Conservation (phyloP, 2,797 vertebrate species). For the Allobates femoralis region DNA sequence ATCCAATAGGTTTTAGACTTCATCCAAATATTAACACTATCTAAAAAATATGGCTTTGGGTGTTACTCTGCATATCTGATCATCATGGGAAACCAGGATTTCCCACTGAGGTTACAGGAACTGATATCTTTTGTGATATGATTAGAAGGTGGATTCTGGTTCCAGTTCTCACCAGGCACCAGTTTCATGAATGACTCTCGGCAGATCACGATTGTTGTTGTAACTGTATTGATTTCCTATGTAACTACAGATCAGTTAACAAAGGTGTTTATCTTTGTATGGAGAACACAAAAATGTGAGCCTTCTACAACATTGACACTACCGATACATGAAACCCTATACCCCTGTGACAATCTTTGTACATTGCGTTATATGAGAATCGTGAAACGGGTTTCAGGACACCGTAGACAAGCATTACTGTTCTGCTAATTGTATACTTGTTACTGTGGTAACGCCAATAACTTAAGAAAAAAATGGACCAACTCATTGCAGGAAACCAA, state of each 20-base stretch:
- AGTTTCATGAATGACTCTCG: conserved; percentile 25
- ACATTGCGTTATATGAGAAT: background rate
- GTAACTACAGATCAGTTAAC: conserved; percentile 44
- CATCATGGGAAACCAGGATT: conserved; percentile 6
- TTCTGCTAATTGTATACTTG: background rate
- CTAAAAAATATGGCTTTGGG: background rate
- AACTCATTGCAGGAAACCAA: background rate
- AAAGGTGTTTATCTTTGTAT: background rate
- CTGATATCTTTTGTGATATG: background rate
- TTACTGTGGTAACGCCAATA: background rate
- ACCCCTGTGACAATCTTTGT: conserved; percentile 4
- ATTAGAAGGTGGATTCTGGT: background rate
- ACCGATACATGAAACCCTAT: conserved; percentile 21
- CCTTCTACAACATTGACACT: background rate
- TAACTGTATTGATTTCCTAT: conserved; percentile 15
- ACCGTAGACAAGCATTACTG: background rate
- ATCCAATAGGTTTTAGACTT: background rate
- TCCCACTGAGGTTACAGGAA: background rate
- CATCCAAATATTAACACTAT: background rate
- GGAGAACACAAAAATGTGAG: conserved; percentile 14
- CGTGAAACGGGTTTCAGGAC: background rate
- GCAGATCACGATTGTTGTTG: background rate
- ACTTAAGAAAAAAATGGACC: no score
- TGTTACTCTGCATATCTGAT: background rate
- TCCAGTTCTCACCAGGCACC: conserved; percentile 1